Conservation (phyloP, 2,797 vertebrate genomes). For the Serranus cabrilla region DNA sequence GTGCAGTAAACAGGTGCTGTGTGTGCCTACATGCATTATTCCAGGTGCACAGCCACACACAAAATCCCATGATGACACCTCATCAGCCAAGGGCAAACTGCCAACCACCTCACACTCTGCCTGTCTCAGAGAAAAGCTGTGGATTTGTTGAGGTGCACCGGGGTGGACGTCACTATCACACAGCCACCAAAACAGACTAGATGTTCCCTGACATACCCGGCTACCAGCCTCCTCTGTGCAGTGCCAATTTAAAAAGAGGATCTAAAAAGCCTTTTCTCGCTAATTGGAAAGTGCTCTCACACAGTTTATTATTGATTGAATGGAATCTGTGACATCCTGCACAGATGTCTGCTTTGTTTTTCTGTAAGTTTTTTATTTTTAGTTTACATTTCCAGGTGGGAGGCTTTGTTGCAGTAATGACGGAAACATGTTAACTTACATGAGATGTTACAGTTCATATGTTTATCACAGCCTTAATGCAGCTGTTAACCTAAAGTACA, state of each 20-base stretch:
- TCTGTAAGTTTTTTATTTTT: neutral
- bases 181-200: conserved; percentile 43
- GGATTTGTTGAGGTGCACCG: conserved; percentile 61
- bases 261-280: neutral
- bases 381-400: neutral
- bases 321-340: too few relatives aligned
- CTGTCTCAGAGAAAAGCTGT: conserved; percentile 68
- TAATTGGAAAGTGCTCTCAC: neutral
- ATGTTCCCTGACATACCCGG: conserved; percentile 58
- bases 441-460: too few relatives aligned
- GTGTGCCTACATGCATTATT: conserved; percentile 27
- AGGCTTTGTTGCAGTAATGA: neutral
- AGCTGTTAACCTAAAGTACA: too few relatives aligned
- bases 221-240: conserved; percentile 16
- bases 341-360: neutral
- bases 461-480: too few relatives aligned
- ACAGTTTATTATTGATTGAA: neutral
- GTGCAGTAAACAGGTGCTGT: conserved; percentile 36
- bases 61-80: conserved; percentile 63
- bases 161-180: conserved; percentile 57
- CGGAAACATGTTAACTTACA: too few relatives aligned
- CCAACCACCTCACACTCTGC: conserved; percentile 61
- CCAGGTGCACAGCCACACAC: conserved; percentile 57
- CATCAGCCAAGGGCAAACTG: conserved; percentile 70
- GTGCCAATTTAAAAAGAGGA: neutral